These are phyloP conservation scores for Metallyticus violacea DNA, from an alignment of 2,888 invertebrate species.

Conservation along the genomic window DNA sequence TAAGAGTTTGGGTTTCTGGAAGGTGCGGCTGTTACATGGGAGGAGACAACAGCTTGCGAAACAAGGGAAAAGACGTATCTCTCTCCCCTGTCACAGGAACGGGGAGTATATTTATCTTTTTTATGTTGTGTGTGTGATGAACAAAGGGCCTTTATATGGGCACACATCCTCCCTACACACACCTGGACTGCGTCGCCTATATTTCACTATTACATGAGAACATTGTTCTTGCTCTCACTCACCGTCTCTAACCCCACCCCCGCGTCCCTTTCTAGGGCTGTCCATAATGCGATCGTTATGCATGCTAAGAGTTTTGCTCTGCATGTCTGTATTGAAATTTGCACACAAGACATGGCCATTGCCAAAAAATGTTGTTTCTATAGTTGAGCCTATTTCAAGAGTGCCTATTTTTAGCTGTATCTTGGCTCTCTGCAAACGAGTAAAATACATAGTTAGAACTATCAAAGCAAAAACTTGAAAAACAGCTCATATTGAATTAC, in stretches of 20 bases:
- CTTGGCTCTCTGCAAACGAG: too few relatives aligned
- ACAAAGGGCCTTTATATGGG: constrained; percentile 16
- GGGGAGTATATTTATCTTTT: constrained; percentile 8
- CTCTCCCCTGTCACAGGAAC: background rate
- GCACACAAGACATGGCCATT: too few relatives aligned
- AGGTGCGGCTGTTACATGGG: background rate
- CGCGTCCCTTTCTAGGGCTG: background rate
- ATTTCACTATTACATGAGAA: constrained; percentile 22
- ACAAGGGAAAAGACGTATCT: background rate
- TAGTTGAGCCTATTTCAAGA: too few relatives aligned
- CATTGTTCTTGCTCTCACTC: constrained; percentile 19
- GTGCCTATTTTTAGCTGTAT: too few relatives aligned
- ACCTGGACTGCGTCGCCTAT: constrained; percentile 5
- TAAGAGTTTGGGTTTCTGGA: background rate
- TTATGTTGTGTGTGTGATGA: constrained; percentile 16
- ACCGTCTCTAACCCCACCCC: background rate
- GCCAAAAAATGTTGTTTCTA: too few relatives aligned
- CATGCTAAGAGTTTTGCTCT: too few relatives aligned
- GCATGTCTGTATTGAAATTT: too few relatives aligned
- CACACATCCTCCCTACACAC: constrained; percentile 12
- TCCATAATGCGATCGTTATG: background rate
- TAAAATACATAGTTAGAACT: too few relatives aligned
- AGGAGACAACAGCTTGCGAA: too few relatives aligned
- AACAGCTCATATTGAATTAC: too few relatives aligned
- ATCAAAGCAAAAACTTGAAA: too few relatives aligned